Evolutionary conservation across 1,140 invertebrate genomes (phyloP).

Genomic region (Drosophila asahinai): DNA sequence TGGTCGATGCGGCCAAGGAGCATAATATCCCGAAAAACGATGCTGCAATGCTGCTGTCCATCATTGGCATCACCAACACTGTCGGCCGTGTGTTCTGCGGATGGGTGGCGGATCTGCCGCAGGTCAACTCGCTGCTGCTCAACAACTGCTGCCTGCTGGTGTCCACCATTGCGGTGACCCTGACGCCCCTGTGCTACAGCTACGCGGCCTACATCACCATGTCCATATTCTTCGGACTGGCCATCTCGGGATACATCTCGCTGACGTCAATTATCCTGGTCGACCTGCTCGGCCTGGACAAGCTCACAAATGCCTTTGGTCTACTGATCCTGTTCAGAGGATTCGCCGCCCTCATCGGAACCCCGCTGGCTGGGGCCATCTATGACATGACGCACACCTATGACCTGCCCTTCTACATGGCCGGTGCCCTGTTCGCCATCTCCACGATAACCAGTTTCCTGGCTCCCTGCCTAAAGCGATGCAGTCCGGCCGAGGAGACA

Average conservation of each 20-base stretch:
- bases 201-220: slow-evolving; percentile 93
- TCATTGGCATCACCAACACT: slow-evolving; percentile 98
- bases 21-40: slow-evolving; percentile 90
- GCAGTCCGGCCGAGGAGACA: slow-evolving; percentile 84
- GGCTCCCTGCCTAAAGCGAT: slow-evolving; percentile 91
- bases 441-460: slow-evolving; percentile 94
- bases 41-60: slow-evolving; percentile 95
- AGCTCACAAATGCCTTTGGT: slow-evolving; percentile 98
- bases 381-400: slow-evolving; percentile 95
- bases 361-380: slow-evolving; percentile 93
- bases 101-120: slow-evolving; percentile 93
- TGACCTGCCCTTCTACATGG: slow-evolving; percentile 96
- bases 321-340: slow-evolving; percentile 97
- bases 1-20: slow-evolving; percentile 92
- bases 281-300: slow-evolving; percentile 97
- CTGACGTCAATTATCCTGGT: slow-evolving; percentile 99
- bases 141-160: slow-evolving; percentile 97
- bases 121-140: slow-evolving; percentile 95
- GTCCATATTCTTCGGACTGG: slow-evolving; percentile 97
- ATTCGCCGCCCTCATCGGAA: slow-evolving; percentile 94
- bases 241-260: slow-evolving; percentile 98
- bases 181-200: slow-evolving; percentile 93
- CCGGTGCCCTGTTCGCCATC: slow-evolving; percentile 94
- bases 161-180: slow-evolving; percentile 93
- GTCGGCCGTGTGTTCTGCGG: slow-evolving; percentile 94